Base-by-base conservation (phyloP, 2,113 vertebrate genomes). In the Osmerus mordax region DNA sequence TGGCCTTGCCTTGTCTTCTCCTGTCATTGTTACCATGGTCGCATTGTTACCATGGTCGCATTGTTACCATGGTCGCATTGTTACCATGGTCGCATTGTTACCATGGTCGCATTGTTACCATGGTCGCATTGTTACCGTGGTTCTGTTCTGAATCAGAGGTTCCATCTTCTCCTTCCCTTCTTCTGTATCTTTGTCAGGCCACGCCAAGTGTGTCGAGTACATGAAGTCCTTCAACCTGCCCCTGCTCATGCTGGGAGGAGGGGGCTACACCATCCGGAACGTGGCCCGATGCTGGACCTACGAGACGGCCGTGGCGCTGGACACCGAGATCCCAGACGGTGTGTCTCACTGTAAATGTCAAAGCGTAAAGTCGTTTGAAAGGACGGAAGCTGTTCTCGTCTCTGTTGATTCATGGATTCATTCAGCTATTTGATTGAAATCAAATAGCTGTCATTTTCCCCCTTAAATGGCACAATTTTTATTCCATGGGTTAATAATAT, bases 261-360 rank as follows among this genome's bases (percentile, higher is more conserved):
- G 97, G 0, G 96, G 97, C 55, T 98, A 98, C 72, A 98, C 97
- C 0, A 98, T 98, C 84, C 93, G 96, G 0, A 98, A 98, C 0
- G 96, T 97, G 70, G 96, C 97, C 0, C 90, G 97, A 0, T 98
- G 97, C 89, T 98, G 97, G 96, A 98, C 97, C 8, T 98, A 92
- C 0, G 97, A 98, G 87, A 98, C 97, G 0, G 94, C 97, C 0
- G 97, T 98, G 65, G 97, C 96, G 16, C 52, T 98, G 89, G 96
- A 97, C 90, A 94, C 93, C 0, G 96, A 96, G 73, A 97, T 98
- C 59, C 95, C 97, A 3, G 98, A 98, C 3, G 96, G 84, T 88
- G 52, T 0, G 81, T 80, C 7, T 11, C 36, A 13, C 36, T 32
- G 55, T 66, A 3, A 4, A 21, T 19, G 18, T 63, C 61, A 28